Evolutionary conservation across 2,797 vertebrate genomes (phyloP), one percentile per base, ranked within the genome.

Genomic region (Sebastiscus albofasciatus): DNA sequence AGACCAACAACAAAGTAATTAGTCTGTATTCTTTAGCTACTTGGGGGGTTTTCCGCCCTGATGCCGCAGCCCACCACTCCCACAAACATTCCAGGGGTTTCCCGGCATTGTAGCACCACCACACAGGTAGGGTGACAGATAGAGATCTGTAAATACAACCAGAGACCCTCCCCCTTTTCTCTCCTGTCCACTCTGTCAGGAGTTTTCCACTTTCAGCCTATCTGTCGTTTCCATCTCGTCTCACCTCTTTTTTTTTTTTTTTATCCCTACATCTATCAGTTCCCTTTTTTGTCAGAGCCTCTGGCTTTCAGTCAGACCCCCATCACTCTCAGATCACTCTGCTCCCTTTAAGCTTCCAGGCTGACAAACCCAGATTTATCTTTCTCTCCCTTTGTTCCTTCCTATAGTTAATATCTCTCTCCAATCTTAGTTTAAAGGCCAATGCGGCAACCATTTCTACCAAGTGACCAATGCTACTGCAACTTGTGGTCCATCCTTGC

Each of bases 101-200:
- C 55, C 29, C 49, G 7, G 29, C 31, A 66, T 46, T 67, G 39
- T 33, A 18, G n/a, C 72, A 24, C 59, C 24, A 24, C 16, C 61
- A 65, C 62, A 78, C 67, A 67, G 58, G 72, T 46, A 67, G 20
- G 4, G n/a, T 7, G 67, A 69, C 39, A 77, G 81, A 90, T 75
- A 83, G 8, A 11, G 18, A 87, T 89, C 84, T 75, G 39, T 61
- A 69, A 85, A 88, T 58, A 67, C 55, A 79, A 64, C 18, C 24
- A 7, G 24, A 22, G 16, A 42, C 5, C 20, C 4, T 75, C 26
- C 58, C 13, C 2, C 8, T n/a, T 79, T 62, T 65, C 33, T 56
- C 22, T 56, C 20, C 60, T 61, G 26, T 74, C 70, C 20, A 14
- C 7, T 52, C 36, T 62, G 58, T 80, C 3, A 65, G 46, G 46